These are phyloP conservation scores for Acanthurus lineatus DNA, from an alignment of 2,797 vertebrate genomes.

Conservation along the genomic window DNA sequence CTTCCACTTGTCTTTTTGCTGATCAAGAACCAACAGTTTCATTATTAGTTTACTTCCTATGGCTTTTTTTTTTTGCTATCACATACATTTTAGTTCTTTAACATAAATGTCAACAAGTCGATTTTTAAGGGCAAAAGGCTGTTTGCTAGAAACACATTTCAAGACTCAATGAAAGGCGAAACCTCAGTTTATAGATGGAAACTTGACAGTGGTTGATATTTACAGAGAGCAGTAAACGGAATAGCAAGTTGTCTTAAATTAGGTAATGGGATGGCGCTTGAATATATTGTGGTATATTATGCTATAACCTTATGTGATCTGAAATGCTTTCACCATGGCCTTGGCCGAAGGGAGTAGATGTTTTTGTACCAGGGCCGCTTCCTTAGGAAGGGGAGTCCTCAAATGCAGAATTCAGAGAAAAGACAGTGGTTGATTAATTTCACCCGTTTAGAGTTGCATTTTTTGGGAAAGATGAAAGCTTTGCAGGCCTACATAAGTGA, in stretches of 20 bases:
- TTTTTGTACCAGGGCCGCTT: too few relatives aligned
- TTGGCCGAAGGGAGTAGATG: too few relatives aligned
- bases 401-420: too few relatives aligned
- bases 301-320: too few relatives aligned
- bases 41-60: not conserved
- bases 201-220: conserved; percentile 12
- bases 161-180: conserved; percentile 34
- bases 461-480: too few relatives aligned
- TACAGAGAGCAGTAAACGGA: conserved; percentile 9
- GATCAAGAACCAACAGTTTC: too few relatives aligned
- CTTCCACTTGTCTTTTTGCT: not conserved
- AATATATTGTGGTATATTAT: too few relatives aligned
- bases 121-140: not conserved
- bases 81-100: not conserved
- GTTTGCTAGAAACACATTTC: not conserved
- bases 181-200: conserved; percentile 20
- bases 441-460: too few relatives aligned
- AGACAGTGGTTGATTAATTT: too few relatives aligned
- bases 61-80: not conserved
- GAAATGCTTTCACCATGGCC: too few relatives aligned
- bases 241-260: not conserved
- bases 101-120: not conserved
- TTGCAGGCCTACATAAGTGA: too few relatives aligned
- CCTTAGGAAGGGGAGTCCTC: too few relatives aligned
- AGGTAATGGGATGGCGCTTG: not conserved